Evolutionary conservation across 2,888 invertebrate species (phyloP).

Genomic region (Gymnocheta viridis): DNA sequence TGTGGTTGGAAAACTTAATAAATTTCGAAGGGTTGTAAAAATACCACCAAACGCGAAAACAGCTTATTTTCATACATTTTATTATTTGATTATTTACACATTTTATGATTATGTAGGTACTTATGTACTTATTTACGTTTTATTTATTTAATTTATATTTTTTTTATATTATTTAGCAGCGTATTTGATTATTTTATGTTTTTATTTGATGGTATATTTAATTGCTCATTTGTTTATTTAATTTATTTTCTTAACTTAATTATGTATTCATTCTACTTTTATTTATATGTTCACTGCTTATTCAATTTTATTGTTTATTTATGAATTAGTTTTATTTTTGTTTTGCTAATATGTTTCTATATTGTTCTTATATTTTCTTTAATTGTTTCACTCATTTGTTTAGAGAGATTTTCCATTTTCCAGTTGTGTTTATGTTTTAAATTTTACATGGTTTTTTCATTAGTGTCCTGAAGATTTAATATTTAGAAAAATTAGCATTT

Average conservation of each 20-base stretch:
- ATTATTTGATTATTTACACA: background rate
- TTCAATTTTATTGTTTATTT: background rate
- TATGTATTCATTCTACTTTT: background rate
- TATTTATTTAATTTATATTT: background rate
- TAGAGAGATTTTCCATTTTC: background rate
- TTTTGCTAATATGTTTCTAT: background rate
- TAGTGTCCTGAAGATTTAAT: background rate
- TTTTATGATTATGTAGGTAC: background rate
- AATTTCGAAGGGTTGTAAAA: background rate
- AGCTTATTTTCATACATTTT: background rate
- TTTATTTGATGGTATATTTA: background rate
- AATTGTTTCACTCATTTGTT: background rate
- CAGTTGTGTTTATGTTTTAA: background rate
- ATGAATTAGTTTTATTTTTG: background rate
- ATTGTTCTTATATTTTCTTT: background rate
- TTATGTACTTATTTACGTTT: background rate
- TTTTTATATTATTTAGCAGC: background rate
- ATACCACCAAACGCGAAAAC: background rate
- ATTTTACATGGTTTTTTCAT: background rate
- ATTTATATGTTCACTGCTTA: background rate
- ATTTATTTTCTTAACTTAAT: background rate
- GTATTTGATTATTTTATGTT: background rate
- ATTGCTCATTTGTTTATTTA: background rate
- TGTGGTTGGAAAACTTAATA: background rate
- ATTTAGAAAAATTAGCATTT: background rate